phyloP scores from a whole-genome alignment of 1,140 invertebrate genomes.

The Drosophila persimilis region DNA sequence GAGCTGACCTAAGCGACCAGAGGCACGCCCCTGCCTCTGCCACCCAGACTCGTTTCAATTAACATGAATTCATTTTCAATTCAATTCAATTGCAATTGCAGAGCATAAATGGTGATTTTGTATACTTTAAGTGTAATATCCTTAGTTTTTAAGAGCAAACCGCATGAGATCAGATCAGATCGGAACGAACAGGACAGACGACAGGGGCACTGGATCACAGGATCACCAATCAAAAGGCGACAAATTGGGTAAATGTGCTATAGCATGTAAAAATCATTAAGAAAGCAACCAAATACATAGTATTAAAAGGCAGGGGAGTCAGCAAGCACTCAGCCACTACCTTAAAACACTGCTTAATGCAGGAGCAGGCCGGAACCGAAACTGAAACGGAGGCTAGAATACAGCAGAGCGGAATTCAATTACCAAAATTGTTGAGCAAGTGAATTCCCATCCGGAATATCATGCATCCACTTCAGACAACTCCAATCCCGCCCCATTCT shows the following conservation, averaged over 20 bases:
- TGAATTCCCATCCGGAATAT: slow-evolving; percentile 37
- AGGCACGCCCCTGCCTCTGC: slow-evolving; percentile 5
- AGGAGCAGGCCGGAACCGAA: too few species aligned
- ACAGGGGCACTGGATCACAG: slow-evolving; percentile 1
- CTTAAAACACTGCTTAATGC: not conserved
- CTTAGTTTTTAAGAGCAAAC: slow-evolving; percentile 66
- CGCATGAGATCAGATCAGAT: not conserved
- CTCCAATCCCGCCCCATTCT: slow-evolving; percentile 1
- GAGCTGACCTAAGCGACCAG: slow-evolving; percentile 63
- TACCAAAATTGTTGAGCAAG: slow-evolving; percentile 65
- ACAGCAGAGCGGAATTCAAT: slow-evolving; percentile 47
- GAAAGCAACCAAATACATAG: slow-evolving; percentile 31
- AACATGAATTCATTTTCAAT: slow-evolving; percentile 57
- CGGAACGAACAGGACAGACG: too few species aligned
- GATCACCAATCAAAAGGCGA: slow-evolving; percentile 18
- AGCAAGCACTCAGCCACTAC: not conserved
- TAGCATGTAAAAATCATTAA: slow-evolving; percentile 54
- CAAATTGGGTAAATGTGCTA: slow-evolving; percentile 57
- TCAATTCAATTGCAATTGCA: slow-evolving; percentile 80
- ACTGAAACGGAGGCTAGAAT: not conserved
- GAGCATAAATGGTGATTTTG: slow-evolving; percentile 81
- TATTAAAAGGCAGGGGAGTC: slow-evolving; percentile 22
- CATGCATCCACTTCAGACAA: slow-evolving; percentile 5
- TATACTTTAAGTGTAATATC: slow-evolving; percentile 81
- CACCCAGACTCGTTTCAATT: slow-evolving; percentile 45